phyloP scores from a whole-genome alignment of 2,113 vertebrate genomes.

The Zapornia atra region DNA sequence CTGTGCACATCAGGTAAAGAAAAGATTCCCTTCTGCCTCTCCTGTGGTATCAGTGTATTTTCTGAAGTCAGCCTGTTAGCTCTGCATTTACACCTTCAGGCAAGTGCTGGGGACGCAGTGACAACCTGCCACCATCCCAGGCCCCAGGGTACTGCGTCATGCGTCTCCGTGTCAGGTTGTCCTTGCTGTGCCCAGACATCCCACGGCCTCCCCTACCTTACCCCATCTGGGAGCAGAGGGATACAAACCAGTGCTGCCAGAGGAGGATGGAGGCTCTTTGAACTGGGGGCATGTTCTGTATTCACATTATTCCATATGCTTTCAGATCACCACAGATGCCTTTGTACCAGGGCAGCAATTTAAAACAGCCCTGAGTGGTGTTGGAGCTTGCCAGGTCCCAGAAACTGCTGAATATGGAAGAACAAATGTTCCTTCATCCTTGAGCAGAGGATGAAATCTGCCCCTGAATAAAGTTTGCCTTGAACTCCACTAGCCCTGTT shows the following conservation, averaged over 20 bases:
- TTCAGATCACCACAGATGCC: neutral
- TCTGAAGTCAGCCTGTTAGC: neutral
- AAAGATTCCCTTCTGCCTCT: neutral
- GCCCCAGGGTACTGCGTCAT: fast-evolving
- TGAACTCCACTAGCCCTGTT: neutral
- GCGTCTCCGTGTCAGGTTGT: neutral
- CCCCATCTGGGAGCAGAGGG: fast-evolving
- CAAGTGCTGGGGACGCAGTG: neutral
- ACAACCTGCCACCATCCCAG: neutral
- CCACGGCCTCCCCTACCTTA: neutral
- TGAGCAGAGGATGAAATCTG: neutral
- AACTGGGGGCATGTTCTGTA: neutral
- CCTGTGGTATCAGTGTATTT: neutral
- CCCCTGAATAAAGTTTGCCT: neutral
- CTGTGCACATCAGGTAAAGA: neutral
- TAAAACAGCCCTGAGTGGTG: neutral
- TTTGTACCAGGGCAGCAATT: neutral
- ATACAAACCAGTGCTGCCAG: neutral
- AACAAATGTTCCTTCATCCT: neutral
- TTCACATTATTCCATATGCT: neutral
- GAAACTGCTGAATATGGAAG: neutral
- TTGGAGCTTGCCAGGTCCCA: neutral
- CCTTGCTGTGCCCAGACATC: neutral
- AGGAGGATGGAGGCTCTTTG: neutral
- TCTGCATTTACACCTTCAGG: neutral